Percentiles rank a stretch among this genome's conserved stretches.
Conservation (phyloP, 2,113 vertebrate species). For the Gallinago jamesoni region DNA sequence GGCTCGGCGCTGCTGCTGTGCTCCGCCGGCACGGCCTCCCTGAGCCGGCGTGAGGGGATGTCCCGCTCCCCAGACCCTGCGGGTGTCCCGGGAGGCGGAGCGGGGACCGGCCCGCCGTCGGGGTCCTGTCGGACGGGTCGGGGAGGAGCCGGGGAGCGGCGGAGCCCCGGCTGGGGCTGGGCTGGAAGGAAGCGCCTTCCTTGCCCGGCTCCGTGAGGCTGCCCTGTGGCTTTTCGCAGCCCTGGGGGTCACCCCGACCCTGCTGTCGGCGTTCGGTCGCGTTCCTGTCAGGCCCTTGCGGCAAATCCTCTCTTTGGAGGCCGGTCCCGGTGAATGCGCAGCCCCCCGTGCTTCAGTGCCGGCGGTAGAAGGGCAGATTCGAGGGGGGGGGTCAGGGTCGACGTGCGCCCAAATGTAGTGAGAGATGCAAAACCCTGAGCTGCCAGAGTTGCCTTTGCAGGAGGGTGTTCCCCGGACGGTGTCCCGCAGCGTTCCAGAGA, state of each 20-base stretch:
- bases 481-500: neutral
- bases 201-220: fast-evolving
- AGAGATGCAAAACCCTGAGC: neutral
- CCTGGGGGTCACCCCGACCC: neutral
- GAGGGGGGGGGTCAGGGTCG: neutral
- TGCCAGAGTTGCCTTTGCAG: neutral
- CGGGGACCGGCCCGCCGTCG: fast-evolving
- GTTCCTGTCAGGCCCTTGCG: neutral
- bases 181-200: fast-evolving
- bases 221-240: fast-evolving
- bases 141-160: neutral
- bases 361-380: neutral
- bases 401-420: neutral
- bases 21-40: neutral
- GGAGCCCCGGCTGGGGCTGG: too few species aligned
- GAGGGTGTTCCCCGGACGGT: too few species aligned
- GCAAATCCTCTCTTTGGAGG: neutral
- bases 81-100: fast-evolving
- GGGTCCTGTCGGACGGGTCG: fast-evolving
- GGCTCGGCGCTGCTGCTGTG: neutral
- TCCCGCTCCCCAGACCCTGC: neutral
- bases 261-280: neutral
- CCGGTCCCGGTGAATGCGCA: neutral
- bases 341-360: neutral
- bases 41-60: neutral